phyloP scores from a whole-genome alignment of 2,888 invertebrate genomes.

The Meteorus cinctellus region DNA sequence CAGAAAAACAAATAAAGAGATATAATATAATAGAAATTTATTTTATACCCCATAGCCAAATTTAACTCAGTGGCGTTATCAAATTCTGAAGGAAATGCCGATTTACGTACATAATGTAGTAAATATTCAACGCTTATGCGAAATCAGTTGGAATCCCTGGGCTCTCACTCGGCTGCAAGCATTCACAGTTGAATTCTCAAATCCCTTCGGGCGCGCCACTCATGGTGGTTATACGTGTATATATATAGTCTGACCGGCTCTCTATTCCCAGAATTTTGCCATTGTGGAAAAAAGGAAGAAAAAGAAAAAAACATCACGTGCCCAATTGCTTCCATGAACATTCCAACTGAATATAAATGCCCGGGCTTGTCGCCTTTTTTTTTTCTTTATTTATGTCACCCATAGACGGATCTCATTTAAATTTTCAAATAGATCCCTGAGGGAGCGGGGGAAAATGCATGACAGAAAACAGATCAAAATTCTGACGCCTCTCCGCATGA shows the following conservation, averaged over 20 bases:
- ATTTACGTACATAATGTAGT: neutral
- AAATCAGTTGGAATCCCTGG: neutral
- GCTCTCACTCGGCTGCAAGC: neutral
- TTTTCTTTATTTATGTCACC: neutral
- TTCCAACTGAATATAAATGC: neutral
- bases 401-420: neutral
- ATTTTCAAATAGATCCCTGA: neutral
- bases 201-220: constrained; percentile 9
- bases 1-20: neutral
- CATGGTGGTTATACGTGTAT: neutral
- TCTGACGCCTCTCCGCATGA: too few relatives aligned
- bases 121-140: constrained; percentile 3
- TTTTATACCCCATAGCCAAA: neutral
- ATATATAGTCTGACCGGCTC: neutral
- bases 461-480: neutral
- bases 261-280: constrained; percentile 10
- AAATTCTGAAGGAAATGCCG: neutral
- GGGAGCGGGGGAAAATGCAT: neutral
- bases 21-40: neutral
- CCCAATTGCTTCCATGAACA: neutral
- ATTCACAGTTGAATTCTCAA: constrained; percentile 13
- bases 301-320: neutral
- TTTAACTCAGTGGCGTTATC: neutral
- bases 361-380: neutral
- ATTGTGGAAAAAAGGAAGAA: neutral